Evolutionary conservation across 2,888 invertebrate genomes (phyloP), one percentile per base, ranked within the genome.

Genomic region (Lathronympha strigana): DNA sequence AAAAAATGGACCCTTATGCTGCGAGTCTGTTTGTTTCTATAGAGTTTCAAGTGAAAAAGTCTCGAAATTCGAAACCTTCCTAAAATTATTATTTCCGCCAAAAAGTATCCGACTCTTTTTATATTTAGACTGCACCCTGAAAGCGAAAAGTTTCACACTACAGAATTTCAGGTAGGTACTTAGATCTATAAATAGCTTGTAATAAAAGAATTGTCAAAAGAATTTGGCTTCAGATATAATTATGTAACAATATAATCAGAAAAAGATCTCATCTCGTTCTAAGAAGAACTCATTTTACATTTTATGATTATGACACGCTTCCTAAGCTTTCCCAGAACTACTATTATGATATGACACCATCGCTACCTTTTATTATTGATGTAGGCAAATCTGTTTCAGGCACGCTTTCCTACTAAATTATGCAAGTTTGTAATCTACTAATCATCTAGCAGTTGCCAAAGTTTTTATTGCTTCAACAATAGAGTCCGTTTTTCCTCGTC

Each of bases 331-430:
- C 61, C 25, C 9, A 45, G 53, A 62, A 23, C 15, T 33, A 9
- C 13, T 23, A 33, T 33, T 45, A 19, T 57, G 57, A 57, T 45
- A 19, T 57, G 57, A 57, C 45, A 45, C 23, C 45, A 17, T 62
- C 11, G 17, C 50, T 58, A 50, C 51, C 40, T 19, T 64, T 19
- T 53, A 58, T 21, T 58, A 60, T 60, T 51, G 51, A 58, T 45
- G 53, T 60, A 45, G 36, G 33, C 55, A 47, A 36, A 47, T 63
- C 50, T 50, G 49, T 50, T 63, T 17, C 55, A 6, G 31, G 33
- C 49, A 23, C n/a, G 55, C 21, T 50, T 64, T 64, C 64, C 51
- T 36, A 51, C 51, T 45, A 53, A 58, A 64, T 64, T 51, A 53
- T 38, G 64, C 64, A 64, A 64, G 19, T 54, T 19, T 4, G 53